Evolutionary conservation across 2,888 invertebrate genomes (phyloP).

Genomic region (Hyles lineata): DNA sequence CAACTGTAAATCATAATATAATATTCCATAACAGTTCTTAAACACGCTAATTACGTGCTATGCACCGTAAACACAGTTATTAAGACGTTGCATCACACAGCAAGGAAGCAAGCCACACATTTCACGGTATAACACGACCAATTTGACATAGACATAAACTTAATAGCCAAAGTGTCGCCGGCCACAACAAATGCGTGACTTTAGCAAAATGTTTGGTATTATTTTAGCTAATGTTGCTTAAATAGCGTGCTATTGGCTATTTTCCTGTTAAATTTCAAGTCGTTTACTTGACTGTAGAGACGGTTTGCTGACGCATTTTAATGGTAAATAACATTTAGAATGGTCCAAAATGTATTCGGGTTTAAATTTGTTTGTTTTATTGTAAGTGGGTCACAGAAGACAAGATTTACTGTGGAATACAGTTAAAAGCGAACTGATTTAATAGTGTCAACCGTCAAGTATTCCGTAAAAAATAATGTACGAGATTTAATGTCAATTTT

Average conservation of each 20-base stretch:
- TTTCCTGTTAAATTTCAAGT: background rate
- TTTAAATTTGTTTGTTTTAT: too few relatives aligned
- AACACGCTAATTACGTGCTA: slow-evolving; percentile 11
- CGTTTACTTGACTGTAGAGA: background rate
- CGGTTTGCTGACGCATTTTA: too few relatives aligned
- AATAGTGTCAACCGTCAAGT: too few relatives aligned
- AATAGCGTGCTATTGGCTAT: slow-evolving; percentile 5
- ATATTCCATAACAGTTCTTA: slow-evolving; percentile 22
- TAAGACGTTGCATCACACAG: slow-evolving; percentile 29
- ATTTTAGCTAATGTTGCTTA: background rate
- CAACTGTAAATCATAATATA: background rate
- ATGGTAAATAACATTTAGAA: too few relatives aligned
- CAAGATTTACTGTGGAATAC: too few relatives aligned
- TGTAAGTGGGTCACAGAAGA: too few relatives aligned
- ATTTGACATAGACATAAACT: slow-evolving; percentile 65
- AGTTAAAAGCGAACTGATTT: too few relatives aligned
- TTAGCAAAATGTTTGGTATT: slow-evolving; percentile 7
- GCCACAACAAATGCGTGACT: background rate
- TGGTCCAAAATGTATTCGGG: too few relatives aligned
- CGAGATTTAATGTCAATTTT: too few relatives aligned
- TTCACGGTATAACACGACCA: slow-evolving; percentile 56
- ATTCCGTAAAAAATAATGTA: too few relatives aligned
- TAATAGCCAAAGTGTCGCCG: slow-evolving; percentile 60
- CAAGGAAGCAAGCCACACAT: slow-evolving; percentile 52
- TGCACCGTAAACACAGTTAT: slow-evolving; percentile 12